Evolutionary conservation across 2,888 invertebrate species (phyloP).

Genomic region (Sisyra terminalis): DNA sequence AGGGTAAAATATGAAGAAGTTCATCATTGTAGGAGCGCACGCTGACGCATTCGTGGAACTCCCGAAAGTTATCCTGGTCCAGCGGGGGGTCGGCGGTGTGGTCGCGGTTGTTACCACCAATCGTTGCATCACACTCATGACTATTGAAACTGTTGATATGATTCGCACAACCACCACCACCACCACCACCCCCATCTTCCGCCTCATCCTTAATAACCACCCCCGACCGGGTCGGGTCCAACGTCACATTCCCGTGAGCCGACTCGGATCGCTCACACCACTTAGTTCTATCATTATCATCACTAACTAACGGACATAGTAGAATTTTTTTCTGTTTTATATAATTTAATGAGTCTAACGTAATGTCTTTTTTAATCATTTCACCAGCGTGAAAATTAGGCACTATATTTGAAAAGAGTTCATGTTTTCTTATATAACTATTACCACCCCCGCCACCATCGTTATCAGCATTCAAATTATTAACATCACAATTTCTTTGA

Average conservation of each 20-base stretch:
- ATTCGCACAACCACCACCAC: not conserved
- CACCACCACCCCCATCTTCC: slow-evolving; percentile 12
- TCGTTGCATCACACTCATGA: slow-evolving; percentile 12
- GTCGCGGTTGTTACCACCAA: not conserved
- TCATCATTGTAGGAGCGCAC: slow-evolving; percentile 58
- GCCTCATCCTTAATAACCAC: slow-evolving; percentile 15
- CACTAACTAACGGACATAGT: not conserved
- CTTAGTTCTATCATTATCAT: slow-evolving; percentile 22
- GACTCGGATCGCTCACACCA: slow-evolving; percentile 15
- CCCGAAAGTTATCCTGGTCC: slow-evolving; percentile 46
- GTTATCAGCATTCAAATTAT: slow-evolving; percentile 12
- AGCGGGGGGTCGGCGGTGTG: slow-evolving; percentile 15
- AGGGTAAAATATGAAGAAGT: slow-evolving; percentile 82
- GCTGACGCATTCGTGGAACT: slow-evolving; percentile 82
- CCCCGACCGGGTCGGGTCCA: slow-evolving; percentile 5
- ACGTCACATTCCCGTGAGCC: slow-evolving; percentile 12
- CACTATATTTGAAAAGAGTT: slow-evolving; percentile 25
- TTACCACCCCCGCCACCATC: slow-evolving; percentile 13
- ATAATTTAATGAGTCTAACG: slow-evolving; percentile 8
- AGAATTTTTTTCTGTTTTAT: slow-evolving; percentile 4
- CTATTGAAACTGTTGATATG: slow-evolving; percentile 11
- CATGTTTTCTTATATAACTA: slow-evolving; percentile 12
- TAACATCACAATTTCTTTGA: slow-evolving; percentile 4
- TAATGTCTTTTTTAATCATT: slow-evolving; percentile 8
- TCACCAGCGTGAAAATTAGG: slow-evolving; percentile 19